Conservation (phyloP, 1,140 invertebrate species). For the Epicauta chinensis region DNA sequence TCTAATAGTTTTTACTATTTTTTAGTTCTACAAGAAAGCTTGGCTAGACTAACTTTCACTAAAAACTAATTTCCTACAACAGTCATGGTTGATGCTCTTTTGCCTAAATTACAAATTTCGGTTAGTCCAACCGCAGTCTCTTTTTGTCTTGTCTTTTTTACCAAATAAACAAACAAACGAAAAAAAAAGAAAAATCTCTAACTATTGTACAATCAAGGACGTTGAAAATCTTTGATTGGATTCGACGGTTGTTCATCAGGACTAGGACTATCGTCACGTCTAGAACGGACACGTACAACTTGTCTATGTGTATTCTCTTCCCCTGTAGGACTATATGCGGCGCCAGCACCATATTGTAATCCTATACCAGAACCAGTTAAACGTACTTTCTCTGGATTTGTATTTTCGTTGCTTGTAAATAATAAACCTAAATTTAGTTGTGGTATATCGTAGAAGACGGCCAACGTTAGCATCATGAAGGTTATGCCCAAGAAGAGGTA, state of each 20-base stretch:
- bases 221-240: conserved; percentile 10
- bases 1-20: no score
- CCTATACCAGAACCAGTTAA: conserved; percentile 19
- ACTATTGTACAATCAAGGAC: conserved; percentile 7
- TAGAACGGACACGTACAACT: conserved; percentile 53
- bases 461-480: conserved; percentile 76
- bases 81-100: neutral
- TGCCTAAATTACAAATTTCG: neutral
- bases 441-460: conserved; percentile 80
- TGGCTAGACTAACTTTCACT: conserved; percentile 1
- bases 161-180: no score
- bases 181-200: no score
- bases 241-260: conserved; percentile 47
- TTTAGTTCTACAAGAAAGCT: neutral
- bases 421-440: conserved; percentile 75
- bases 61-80: neutral
- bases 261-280: conserved; percentile 57
- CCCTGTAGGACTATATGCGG: conserved; percentile 10
- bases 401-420: conserved; percentile 43
- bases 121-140: neutral
- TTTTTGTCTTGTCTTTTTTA: no score
- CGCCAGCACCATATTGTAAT: conserved; percentile 25
- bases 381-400: conserved; percentile 27
- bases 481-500: conserved; percentile 73
- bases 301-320: conserved; percentile 41